phyloP scores from a whole-genome alignment of 2,888 invertebrate genomes.

The Acanthosepion esculentum region DNA sequence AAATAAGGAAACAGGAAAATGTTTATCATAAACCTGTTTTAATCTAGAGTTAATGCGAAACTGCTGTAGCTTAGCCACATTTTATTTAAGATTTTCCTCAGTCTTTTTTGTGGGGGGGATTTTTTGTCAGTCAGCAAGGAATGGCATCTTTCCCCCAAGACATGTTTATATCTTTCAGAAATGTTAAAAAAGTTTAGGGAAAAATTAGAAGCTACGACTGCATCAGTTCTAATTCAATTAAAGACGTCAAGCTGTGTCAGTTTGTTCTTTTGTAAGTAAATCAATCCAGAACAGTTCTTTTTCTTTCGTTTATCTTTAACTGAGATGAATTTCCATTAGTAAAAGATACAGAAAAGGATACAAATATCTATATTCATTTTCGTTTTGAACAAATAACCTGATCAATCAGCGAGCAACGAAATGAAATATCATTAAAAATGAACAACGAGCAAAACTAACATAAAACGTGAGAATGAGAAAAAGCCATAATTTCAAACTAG shows the following conservation, averaged over 20 bases:
- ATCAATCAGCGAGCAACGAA: not conserved
- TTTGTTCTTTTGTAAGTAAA: not conserved
- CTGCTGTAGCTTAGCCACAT: not conserved
- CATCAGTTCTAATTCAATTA: not conserved
- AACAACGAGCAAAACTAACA: not conserved
- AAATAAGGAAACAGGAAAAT: too few relatives aligned
- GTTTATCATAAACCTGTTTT: too few relatives aligned
- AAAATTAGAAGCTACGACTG: not conserved
- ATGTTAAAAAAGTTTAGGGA: not conserved
- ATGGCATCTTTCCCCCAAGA: not conserved
- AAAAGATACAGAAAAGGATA: not conserved
- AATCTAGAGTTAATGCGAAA: not conserved
- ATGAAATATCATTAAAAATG: not conserved
- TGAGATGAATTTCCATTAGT: not conserved
- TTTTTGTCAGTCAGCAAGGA: not conserved
- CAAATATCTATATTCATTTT: too few relatives aligned
- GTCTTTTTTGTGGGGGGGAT: not conserved
- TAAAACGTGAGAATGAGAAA: not conserved
- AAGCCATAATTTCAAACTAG: too few relatives aligned
- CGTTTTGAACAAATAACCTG: not conserved
- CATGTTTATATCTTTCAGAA: not conserved
- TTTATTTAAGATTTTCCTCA: not conserved
- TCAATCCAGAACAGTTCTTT: not conserved
- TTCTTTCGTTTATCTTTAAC: not conserved
- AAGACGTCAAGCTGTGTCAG: not conserved